Conservation (phyloP, 2,113 vertebrate species). For the Mirza zaza region DNA sequence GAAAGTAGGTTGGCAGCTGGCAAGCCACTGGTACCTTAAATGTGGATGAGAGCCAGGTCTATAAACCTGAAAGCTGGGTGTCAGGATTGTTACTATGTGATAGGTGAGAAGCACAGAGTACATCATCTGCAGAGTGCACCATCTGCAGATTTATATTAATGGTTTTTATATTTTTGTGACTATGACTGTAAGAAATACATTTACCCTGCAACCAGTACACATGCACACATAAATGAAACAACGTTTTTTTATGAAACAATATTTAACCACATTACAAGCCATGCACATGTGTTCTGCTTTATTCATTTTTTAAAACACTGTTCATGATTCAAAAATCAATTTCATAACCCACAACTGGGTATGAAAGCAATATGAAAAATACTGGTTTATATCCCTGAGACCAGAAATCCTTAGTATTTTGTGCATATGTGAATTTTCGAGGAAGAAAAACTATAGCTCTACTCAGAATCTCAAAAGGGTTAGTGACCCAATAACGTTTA, state of each 20-base stretch:
- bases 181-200: background rate
- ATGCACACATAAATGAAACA: background rate
- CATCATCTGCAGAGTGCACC: background rate
- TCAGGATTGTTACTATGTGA: background rate
- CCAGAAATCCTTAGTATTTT: background rate
- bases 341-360: background rate
- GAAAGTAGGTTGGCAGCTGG: background rate
- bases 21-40: background rate
- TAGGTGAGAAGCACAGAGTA: background rate
- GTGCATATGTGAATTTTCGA: background rate
- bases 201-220: background rate
- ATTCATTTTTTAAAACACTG: background rate
- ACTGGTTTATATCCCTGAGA: background rate
- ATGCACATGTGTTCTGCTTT: background rate
- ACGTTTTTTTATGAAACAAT: background rate
- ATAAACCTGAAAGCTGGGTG: background rate
- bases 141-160: background rate
- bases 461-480: background rate
- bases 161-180: background rate
- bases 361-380: background rate
- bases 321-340: background rate
- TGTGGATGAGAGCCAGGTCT: background rate
- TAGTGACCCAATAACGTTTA: background rate
- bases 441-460: background rate
- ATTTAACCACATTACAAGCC: background rate